A percentile compares a stretch with the other conserved stretches of the same genome.
Conservation (phyloP, 2,888 invertebrate species). For the Phlogophora meticulosa region DNA sequence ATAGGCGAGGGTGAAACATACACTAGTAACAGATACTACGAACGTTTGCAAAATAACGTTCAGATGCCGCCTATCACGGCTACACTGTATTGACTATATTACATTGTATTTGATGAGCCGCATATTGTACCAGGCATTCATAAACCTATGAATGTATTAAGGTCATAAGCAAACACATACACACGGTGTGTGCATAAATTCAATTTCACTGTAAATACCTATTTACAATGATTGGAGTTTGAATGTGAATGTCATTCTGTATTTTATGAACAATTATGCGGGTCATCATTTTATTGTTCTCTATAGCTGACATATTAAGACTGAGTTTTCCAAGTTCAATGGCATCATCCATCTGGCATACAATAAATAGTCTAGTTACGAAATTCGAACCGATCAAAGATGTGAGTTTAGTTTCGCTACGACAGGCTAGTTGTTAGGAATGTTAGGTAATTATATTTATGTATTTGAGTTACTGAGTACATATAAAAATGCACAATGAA, state of each 20-base stretch:
- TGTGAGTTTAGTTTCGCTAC: too few species aligned
- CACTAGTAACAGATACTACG: not conserved
- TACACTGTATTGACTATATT: not conserved
- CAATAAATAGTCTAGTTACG: too few species aligned
- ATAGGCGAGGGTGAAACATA: not conserved
- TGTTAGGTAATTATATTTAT: too few species aligned
- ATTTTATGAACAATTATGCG: not conserved
- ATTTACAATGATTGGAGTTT: not conserved
- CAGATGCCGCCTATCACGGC: not conserved
- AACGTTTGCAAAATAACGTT: not conserved
- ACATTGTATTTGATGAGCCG: slow-evolving; percentile 11
- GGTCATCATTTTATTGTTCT: too few species aligned
- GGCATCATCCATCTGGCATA: not conserved
- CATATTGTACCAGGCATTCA: slow-evolving; percentile 23
- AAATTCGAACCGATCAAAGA: too few species aligned
- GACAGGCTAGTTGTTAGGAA: too few species aligned
- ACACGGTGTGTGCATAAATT: not conserved
- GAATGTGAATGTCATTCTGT: not conserved
- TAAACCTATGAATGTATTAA: not conserved
- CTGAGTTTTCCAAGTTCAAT: not conserved
- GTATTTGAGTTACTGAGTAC: too few species aligned
- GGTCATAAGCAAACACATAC: slow-evolving; percentile 1
- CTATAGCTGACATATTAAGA: not conserved
- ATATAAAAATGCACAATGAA: too few species aligned
- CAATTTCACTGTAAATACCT: slow-evolving; percentile 5